These are phyloP conservation scores for Drosophila pandora DNA, from an alignment of 1,140 invertebrate species.

Conservation along the genomic window DNA sequence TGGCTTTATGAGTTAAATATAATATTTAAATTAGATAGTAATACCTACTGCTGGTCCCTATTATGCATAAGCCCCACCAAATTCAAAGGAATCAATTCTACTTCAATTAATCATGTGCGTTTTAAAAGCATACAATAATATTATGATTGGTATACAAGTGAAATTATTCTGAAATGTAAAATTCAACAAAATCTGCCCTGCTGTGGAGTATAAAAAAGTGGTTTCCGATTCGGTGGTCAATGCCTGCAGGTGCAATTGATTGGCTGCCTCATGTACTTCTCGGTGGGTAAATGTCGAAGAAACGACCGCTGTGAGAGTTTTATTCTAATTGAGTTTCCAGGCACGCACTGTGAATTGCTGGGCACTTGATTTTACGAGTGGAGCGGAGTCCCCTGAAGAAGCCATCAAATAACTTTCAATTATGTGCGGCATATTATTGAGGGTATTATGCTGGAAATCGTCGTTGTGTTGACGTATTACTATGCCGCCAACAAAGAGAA, in stretches of 20 bases:
- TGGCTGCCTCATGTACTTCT: conserved; percentile 4
- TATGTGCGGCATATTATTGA: conserved; percentile 55
- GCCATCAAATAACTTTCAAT: conserved; percentile 82
- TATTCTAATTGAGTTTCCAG: conserved; percentile 66
- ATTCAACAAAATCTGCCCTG: conserved; percentile 1
- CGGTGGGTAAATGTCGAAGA: conserved; percentile 21
- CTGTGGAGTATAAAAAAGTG: neutral
- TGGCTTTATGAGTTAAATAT: neutral
- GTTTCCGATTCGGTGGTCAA: conserved; percentile 11
- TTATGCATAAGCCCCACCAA: neutral
- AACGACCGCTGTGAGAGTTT: conserved; percentile 17
- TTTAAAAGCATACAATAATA: neutral
- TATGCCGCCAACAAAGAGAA: conserved; percentile 5
- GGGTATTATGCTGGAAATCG: conserved; percentile 50
- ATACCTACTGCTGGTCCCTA: neutral
- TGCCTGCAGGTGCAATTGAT: conserved; percentile 29
- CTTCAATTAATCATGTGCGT: neutral
- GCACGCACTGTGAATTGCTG: conserved; percentile 58
- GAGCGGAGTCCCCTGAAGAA: conserved; percentile 40
- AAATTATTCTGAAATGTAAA: conserved; percentile 1
- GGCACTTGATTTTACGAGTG: conserved; percentile 63
- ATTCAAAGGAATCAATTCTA: neutral
- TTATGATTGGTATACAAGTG: neutral
- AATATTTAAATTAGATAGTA: neutral
- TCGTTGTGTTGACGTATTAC: conserved; percentile 43